phyloP scores from a whole-genome alignment of 2,113 vertebrate genomes.

The Chloebia gouldiae region DNA sequence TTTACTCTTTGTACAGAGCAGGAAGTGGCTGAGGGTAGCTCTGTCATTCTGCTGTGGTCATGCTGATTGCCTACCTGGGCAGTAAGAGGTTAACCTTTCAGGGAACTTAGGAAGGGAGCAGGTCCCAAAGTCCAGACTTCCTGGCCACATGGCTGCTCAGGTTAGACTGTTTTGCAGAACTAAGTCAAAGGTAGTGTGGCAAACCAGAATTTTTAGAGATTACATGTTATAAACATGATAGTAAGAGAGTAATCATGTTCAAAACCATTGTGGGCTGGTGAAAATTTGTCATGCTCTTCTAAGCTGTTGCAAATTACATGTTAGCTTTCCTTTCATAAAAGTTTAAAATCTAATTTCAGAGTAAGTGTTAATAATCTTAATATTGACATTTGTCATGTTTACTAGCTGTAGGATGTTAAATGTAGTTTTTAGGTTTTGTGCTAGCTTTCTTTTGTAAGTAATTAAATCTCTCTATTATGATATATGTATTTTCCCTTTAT shows the following conservation, averaged over 20 bases:
- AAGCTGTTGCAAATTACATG: not conserved
- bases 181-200: not conserved
- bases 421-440: not conserved
- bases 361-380: not conserved
- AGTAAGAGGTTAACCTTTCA: slow-evolving; percentile 29
- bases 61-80: not conserved
- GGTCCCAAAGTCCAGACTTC: slow-evolving; percentile 1
- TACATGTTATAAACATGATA: not conserved
- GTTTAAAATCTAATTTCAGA: not conserved
- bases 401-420: not conserved
- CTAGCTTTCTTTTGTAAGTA: not conserved
- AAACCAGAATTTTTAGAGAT: not conserved
- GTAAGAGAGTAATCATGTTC: not conserved
- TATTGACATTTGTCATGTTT: not conserved
- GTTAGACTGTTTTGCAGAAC: not conserved
- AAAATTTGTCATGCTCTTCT: not conserved
- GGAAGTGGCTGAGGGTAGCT: not conserved
- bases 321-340: not conserved
- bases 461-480: not conserved
- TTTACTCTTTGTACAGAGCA: not conserved
- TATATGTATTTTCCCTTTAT: not conserved
- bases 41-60: not conserved
- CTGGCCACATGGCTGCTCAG: not conserved
- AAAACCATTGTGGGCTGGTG: not conserved
- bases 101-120: not conserved